Base-by-base conservation (phyloP, 2,797 vertebrate genomes). In the Artibeus jamaicensis region DNA sequence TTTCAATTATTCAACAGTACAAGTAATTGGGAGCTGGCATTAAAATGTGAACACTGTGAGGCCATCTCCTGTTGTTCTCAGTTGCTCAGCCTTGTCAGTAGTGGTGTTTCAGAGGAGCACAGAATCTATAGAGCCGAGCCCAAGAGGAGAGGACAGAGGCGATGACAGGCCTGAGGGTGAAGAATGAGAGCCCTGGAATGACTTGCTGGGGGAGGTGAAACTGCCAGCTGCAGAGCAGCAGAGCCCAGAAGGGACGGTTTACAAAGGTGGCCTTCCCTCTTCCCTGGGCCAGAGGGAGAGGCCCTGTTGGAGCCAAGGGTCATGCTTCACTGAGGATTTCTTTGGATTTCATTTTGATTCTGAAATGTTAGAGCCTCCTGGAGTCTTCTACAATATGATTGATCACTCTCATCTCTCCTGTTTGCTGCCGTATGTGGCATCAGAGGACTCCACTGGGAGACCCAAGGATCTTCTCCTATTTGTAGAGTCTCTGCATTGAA, bases 1-100 rank as follows among this genome's bases (percentile, higher is more conserved):
- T 97, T 97, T 93, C 93, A 97, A 4, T 97, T 97, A 95, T 97
- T 97, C 79, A 97, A 62, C 90, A 96, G 95, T 81, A 95, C 93
- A 96, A 92, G 88, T 93, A 96, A 95, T 96, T 97, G 92, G 92
- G 83, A 95, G 71, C 86, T 95, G 92, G 90, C 71, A 53, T 73
- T 83, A 93, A 71, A 83, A 92, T 78, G 50, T 77, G 62, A 91
- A 97, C 79, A 62, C 90, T 53, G 0, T 26, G 82, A 96, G 95
- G 86, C 96, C 95, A 92, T 74, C 90, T 94, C 77, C 86, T 94
- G 57, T 93, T 95, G 68, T 94, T 97, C 94, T 92, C 39, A 19
- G 50, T 89, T 94, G 81, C 67, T 94, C 67, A 37, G 68, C 44
- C n/a, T 73, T 87, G 88, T 77, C 88, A 90, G 39, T 34, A 71